A percentile compares a stretch with the other conserved stretches of the same genome.
These are phyloP conservation scores for Dendronephthya gigantea DNA, from an alignment of 64 coral and sea anemone species.

Conservation along the genomic window DNA sequence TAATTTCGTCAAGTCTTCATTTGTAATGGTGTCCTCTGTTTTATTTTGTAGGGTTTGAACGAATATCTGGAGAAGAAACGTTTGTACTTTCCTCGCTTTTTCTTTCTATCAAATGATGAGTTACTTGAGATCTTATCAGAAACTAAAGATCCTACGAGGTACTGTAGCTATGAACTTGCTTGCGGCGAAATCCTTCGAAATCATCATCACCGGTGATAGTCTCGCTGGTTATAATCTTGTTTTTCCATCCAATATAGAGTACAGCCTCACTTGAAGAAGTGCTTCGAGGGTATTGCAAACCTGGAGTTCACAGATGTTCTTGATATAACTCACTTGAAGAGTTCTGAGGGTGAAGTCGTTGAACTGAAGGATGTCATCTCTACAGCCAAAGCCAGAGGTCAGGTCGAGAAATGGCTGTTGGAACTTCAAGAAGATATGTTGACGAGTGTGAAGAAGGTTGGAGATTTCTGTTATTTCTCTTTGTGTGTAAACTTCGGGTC, in stretches of 20 bases:
- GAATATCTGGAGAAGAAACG: slow-evolving; percentile 99
- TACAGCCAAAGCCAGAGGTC: slow-evolving; percentile 85
- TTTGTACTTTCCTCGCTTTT: slow-evolving; percentile 94
- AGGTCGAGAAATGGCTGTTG: slow-evolving; percentile 96
- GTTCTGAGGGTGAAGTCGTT: slow-evolving; percentile 93
- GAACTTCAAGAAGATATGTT: slow-evolving; percentile 94
- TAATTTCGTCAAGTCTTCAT: no score
- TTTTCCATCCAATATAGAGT: slow-evolving; percentile 43
- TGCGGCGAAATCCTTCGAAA: no score
- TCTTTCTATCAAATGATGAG: slow-evolving; percentile 98
- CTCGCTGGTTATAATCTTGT: no score
- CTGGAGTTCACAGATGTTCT: slow-evolving; percentile 80
- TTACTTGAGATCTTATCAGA: slow-evolving; percentile 92
- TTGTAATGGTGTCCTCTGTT: neutral
- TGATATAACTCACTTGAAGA: slow-evolving; percentile 93
- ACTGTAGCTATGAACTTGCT: no score
- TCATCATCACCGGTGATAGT: no score
- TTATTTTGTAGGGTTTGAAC: slow-evolving; percentile 64
- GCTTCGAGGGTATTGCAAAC: slow-evolving; percentile 91
- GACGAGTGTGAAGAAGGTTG: slow-evolving; percentile 89
- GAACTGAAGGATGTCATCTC: slow-evolving; percentile 76
- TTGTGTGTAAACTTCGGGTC: no score
- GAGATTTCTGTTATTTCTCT: no score
- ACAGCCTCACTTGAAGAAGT: slow-evolving; percentile 96
- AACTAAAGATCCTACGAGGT: slow-evolving; percentile 98